phyloP scores from a whole-genome alignment of 2,888 invertebrate species.

The Sepioteuthis lessoniana region DNA sequence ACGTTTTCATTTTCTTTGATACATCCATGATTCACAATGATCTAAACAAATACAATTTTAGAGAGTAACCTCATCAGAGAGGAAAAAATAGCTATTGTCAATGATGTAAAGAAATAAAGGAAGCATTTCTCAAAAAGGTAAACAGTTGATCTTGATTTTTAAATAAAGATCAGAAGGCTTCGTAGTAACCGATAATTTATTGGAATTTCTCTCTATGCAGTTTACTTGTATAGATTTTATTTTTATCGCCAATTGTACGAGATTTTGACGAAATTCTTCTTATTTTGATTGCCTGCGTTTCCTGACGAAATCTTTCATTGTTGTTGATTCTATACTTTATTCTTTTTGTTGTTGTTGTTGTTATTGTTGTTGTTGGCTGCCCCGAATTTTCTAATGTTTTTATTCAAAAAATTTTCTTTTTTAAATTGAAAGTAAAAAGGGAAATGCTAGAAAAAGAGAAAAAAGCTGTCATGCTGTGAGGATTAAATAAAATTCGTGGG shows the following conservation, averaged over 20 bases:
- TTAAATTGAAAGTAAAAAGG: neutral
- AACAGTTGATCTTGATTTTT: too few species aligned
- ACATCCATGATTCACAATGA: too few species aligned
- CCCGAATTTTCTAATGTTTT: neutral
- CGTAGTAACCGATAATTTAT: neutral
- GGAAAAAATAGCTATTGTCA: too few species aligned
- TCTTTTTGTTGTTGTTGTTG: too few species aligned
- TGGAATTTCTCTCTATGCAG: neutral
- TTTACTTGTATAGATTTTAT: neutral
- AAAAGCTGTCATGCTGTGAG: neutral
- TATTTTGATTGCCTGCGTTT: neutral
- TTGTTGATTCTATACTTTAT: neutral
- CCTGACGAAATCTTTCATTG: neutral
- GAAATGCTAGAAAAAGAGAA: neutral
- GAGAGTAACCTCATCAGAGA: too few species aligned
- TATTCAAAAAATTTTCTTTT: neutral
- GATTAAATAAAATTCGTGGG: constrained; percentile 33
- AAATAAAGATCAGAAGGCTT: too few species aligned
- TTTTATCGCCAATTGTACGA: neutral
- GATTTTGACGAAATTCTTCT: neutral
- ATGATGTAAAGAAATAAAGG: too few species aligned
- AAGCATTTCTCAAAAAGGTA: too few species aligned
- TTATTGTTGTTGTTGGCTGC: neutral
- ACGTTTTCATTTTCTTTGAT: too few species aligned
- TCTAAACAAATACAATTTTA: too few species aligned